phyloP scores from a whole-genome alignment of 2,797 vertebrate species.

The Gouania willdenowi region DNA sequence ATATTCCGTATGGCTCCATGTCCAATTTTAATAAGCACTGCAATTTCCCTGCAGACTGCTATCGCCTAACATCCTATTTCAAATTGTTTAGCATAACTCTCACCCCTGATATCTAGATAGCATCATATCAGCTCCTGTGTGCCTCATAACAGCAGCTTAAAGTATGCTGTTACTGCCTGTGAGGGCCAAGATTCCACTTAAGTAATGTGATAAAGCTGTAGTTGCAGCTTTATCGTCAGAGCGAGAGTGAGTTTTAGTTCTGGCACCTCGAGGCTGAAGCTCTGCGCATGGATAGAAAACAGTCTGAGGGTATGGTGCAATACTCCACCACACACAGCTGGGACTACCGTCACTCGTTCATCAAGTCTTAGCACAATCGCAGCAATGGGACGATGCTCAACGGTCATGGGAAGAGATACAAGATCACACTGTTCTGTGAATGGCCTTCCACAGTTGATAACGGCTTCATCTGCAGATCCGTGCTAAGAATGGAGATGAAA shows the following conservation, averaged over 20 bases:
- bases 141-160: conserved; percentile 3
- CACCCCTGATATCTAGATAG: conserved; percentile 7
- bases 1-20: no score
- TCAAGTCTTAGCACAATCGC: conserved; percentile 9
- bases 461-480: not conserved
- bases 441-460: conserved; percentile 10
- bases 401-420: not conserved
- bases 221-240: conserved; percentile 3
- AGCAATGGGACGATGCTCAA: not conserved
- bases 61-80: conserved; percentile 3
- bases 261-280: conserved; percentile 20
- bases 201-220: conserved; percentile 33
- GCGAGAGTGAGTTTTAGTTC: conserved; percentile 32
- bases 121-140: conserved; percentile 17
- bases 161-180: conserved; percentile 28
- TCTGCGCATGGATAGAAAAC: not conserved
- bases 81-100: conserved; percentile 4
- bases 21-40: conserved; percentile 9
- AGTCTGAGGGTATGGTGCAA: conserved; percentile 16
- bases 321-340: conserved; percentile 1
- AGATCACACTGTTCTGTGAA: not conserved
- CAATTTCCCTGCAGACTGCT: not conserved
- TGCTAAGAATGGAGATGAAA: conserved; percentile 32
- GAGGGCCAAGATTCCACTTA: conserved; percentile 9
- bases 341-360: conserved; percentile 9